Evolutionary conservation across 2,113 vertebrate genomes (phyloP).

Genomic region (Salvelinus alpinus): DNA sequence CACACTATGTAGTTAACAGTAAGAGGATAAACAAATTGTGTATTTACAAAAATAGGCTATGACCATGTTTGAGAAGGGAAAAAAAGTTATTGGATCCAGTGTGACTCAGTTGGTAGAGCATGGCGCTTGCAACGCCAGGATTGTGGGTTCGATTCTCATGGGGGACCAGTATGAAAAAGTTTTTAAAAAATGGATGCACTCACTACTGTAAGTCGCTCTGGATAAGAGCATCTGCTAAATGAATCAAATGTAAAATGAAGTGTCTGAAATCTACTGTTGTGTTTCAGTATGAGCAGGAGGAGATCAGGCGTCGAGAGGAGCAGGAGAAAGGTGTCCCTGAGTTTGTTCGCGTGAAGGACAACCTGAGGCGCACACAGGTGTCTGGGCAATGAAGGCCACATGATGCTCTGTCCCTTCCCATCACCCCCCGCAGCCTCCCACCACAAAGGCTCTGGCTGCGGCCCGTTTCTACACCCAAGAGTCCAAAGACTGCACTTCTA

Average conservation of each 20-base stretch:
- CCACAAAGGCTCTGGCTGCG: slow-evolving; percentile 41
- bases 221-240: too few species aligned
- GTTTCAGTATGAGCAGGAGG: slow-evolving; percentile 71
- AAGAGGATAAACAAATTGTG: neutral
- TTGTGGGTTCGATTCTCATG: too few species aligned
- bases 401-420: slow-evolving; percentile 12
- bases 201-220: too few species aligned
- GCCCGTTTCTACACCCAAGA: neutral
- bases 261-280: slow-evolving; percentile 8
- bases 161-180: too few species aligned
- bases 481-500: too few species aligned
- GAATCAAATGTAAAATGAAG: too few species aligned
- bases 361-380: slow-evolving; percentile 68
- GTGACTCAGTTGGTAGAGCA: too few species aligned
- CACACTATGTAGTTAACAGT: neutral
- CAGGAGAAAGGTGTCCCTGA: slow-evolving; percentile 63
- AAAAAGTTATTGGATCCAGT: too few species aligned
- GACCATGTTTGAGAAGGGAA: neutral
- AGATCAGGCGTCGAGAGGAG: slow-evolving; percentile 55
- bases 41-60: neutral
- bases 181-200: too few species aligned
- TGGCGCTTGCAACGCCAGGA: neutral
- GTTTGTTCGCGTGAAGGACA: slow-evolving; percentile 77
- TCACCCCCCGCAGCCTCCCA: slow-evolving; percentile 44
- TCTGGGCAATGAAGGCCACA: slow-evolving; percentile 48